Conservation (phyloP, 1,140 invertebrate species). For the Subanguina moxae region DNA sequence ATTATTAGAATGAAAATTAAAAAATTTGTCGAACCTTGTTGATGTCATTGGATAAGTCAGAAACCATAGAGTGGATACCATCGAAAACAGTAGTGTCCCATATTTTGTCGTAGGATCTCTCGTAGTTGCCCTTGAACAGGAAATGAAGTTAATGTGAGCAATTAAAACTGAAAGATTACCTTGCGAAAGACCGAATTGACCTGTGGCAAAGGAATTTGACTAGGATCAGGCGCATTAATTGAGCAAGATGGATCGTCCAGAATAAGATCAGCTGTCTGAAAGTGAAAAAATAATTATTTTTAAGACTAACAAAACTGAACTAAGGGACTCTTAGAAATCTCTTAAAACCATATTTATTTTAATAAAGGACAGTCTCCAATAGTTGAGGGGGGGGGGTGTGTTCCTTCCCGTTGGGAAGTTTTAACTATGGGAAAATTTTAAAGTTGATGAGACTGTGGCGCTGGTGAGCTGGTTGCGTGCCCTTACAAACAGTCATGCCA, state of each 20-base stretch:
- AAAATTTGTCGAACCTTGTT: too few relatives aligned
- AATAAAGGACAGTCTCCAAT: too few relatives aligned
- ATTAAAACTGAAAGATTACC: not conserved
- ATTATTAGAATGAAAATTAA: too few relatives aligned
- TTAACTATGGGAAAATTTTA: not conserved
- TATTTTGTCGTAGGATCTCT: constrained; percentile 2
- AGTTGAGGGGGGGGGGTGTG: too few relatives aligned
- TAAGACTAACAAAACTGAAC: too few relatives aligned
- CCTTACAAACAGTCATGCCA: not conserved
- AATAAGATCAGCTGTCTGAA: constrained; percentile 20
- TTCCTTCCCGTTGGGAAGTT: too few relatives aligned
- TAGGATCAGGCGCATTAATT: constrained; percentile 13
- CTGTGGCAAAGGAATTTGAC: constrained; percentile 24
- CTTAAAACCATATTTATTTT: too few relatives aligned
- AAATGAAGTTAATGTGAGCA: not conserved
- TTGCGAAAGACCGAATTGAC: not conserved
- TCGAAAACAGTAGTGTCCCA: not conserved
- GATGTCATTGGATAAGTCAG: too few relatives aligned
- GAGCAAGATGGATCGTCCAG: constrained; percentile 13
- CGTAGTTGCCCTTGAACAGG: not conserved
- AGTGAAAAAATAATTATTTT: not conserved
- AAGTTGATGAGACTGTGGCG: not conserved
- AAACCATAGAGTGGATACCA: too few relatives aligned
- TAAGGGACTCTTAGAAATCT: too few relatives aligned
- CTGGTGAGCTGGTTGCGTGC: too few relatives aligned